These are phyloP conservation scores for Phylloscopus trochiloides DNA, from an alignment of 2,113 vertebrate species.

Conservation along the genomic window DNA sequence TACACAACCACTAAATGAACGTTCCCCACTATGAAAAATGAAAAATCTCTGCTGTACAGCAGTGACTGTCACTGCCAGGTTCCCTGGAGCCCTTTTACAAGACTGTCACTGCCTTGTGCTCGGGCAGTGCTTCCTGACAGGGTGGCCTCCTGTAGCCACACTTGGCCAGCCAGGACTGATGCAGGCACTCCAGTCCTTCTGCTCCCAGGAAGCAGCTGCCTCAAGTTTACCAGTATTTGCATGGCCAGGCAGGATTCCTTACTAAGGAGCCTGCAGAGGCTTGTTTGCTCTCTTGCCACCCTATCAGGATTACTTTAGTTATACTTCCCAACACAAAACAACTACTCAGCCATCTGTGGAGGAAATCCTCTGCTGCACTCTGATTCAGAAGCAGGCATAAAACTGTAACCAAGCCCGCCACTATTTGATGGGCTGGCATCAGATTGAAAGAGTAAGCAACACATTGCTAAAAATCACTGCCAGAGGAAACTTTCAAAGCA, in stretches of 20 bases:
- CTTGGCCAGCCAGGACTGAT: neutral
- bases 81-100: neutral
- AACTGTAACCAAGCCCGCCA: neutral
- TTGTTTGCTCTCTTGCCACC: neutral
- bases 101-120: neutral
- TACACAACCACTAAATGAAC: neutral
- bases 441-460: neutral
- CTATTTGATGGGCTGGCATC: neutral
- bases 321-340: neutral
- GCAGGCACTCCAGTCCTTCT: fast-evolving
- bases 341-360: neutral
- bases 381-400: neutral
- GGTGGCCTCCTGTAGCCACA: neutral
- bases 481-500: neutral
- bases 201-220: fast-evolving
- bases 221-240: neutral
- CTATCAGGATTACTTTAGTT: neutral
- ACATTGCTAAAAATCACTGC: neutral
- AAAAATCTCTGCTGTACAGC: neutral
- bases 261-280: neutral
- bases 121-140: neutral
- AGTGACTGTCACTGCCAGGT: neutral
- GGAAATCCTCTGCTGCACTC: neutral
- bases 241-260: too few relatives aligned
- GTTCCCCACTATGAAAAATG: fast-evolving